A percentile compares a stretch with the other conserved stretches of the same genome.
Evolutionary conservation across 2,113 vertebrate species (phyloP).

Genomic region (Cephalopholis sonnerati): DNA sequence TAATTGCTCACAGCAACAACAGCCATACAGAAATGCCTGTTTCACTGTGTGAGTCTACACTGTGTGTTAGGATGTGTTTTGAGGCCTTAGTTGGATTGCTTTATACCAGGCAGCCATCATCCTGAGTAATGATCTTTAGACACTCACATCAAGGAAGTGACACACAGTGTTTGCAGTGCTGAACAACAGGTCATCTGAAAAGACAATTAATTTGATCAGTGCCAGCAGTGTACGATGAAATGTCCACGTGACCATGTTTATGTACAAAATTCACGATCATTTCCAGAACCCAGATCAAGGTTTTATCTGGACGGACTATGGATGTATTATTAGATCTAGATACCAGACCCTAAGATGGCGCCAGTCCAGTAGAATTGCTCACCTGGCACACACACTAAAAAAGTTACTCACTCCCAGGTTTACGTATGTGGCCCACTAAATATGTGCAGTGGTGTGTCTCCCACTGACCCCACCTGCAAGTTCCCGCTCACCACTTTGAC

Average conservation of each 20-base stretch:
- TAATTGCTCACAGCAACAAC: constrained; percentile 83
- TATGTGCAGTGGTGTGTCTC: no score
- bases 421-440: no score
- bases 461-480: no score
- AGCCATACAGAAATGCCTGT: constrained; percentile 55
- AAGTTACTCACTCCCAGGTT: no score
- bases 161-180: constrained; percentile 20
- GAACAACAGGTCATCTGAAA: neutral
- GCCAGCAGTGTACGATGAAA: neutral
- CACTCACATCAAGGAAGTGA: neutral
- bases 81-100: constrained; percentile 6
- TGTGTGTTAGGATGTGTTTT: constrained; percentile 42
- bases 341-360: no score
- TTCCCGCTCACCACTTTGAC: no score
- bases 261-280: neutral
- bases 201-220: neutral
- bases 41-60: constrained; percentile 44
- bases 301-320: neutral
- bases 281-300: neutral
- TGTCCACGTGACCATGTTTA: neutral
- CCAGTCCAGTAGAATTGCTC: no score
- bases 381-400: no score
- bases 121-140: constrained; percentile 11
- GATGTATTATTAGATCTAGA: no score
- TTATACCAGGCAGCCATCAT: constrained; percentile 3